Conservation (phyloP, 2,797 vertebrate genomes). For the Holocentrus rufus region DNA sequence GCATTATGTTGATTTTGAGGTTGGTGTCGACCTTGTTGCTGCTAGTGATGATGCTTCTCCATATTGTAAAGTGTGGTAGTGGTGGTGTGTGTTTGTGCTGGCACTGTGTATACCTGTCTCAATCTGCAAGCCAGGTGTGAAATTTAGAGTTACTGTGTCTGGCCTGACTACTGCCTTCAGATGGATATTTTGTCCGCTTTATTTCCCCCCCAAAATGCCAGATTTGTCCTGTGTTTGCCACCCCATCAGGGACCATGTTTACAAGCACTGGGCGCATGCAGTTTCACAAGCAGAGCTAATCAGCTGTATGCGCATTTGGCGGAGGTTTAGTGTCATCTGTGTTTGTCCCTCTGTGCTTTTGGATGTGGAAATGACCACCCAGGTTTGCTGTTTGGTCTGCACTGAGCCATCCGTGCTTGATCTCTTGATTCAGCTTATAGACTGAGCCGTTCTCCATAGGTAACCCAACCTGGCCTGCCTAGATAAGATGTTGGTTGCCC, state of each 20-base stretch:
- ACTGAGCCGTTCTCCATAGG: conserved; percentile 46
- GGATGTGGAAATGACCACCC: background rate
- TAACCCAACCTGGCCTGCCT: conserved; percentile 74
- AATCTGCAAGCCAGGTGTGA: conserved; percentile 53
- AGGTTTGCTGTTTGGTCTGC: background rate
- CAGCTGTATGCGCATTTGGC: background rate
- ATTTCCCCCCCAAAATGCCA: background rate
- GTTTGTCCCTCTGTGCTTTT: background rate
- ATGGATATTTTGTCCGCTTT: no score
- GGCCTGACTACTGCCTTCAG: conserved; percentile 9
- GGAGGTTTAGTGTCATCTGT: background rate
- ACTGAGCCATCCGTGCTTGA: conserved; percentile 29
- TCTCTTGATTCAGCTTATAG: conserved; percentile 60
- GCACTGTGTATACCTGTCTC: conserved; percentile 37
- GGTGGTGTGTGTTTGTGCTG: background rate
- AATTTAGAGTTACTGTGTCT: conserved; percentile 45
- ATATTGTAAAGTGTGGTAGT: background rate
- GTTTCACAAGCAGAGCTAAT: background rate
- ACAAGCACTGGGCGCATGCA: background rate
- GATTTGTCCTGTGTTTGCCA: background rate
- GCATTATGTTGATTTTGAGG: background rate
- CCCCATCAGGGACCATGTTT: background rate
- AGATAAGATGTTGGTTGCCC: conserved; percentile 82
- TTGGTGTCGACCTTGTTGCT: background rate
- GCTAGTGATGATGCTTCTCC: background rate